phyloP scores from a whole-genome alignment of 1,140 invertebrate species.

The Spodoptera litura region DNA sequence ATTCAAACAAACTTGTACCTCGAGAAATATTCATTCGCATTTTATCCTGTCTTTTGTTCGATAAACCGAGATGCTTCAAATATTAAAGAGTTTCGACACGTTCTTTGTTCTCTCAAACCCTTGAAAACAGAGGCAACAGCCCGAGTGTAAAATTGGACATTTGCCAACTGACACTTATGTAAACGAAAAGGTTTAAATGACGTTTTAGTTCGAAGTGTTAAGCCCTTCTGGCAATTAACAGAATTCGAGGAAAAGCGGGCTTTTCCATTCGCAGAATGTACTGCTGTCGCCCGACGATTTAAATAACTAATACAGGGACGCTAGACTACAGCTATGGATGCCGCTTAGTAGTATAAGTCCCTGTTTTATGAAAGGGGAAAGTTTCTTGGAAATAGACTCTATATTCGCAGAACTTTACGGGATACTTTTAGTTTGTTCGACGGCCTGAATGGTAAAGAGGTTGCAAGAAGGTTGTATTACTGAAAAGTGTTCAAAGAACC shows the following conservation, averaged over 20 bases:
- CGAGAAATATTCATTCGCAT: constrained; percentile 8
- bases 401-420: not conserved
- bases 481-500: too few relatives aligned
- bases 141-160: constrained; percentile 70
- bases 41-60: constrained; percentile 13
- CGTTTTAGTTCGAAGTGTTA: constrained; percentile 40
- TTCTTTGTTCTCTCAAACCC: constrained; percentile 68
- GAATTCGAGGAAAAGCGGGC: constrained; percentile 30
- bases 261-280: constrained; percentile 49
- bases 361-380: constrained; percentile 18
- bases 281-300: constrained; percentile 28
- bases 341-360: not conserved
- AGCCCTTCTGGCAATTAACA: constrained; percentile 49
- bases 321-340: not conserved
- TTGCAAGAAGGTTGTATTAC: too few relatives aligned
- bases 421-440: too few relatives aligned
- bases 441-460: too few relatives aligned
- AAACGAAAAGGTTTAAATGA: constrained; percentile 45
- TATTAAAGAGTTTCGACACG: constrained; percentile 60
- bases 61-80: constrained; percentile 43
- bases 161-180: constrained; percentile 61
- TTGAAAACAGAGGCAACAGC: constrained; percentile 67
- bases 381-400: not conserved
- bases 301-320: constrained; percentile 36
- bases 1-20: constrained; percentile 14